Base-by-base conservation (phyloP, 2,888 invertebrate genomes). In the Nowickia ferox region DNA sequence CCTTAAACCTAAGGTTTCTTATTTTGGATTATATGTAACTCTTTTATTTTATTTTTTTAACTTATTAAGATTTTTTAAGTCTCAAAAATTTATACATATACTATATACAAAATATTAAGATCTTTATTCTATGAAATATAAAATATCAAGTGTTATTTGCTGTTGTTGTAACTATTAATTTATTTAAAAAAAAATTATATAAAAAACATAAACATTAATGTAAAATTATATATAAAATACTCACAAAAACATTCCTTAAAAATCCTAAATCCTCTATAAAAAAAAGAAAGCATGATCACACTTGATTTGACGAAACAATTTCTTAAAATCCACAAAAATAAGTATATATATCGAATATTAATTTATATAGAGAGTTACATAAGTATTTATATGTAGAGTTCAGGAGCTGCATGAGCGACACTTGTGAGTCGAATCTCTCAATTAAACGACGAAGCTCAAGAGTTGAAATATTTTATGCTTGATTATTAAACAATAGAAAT, bases 151-250 rank as follows among this genome's bases (percentile, higher is more conserved):
- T 78, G 82, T 85, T 85, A 82, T 69, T 79, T 82, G 82, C 82
- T 85, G 78, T 82, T 85, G 74, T 85, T 82, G 82, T 85, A 85
- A 85, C 57, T 78, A 69, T 78, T 55, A 81, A 85, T 63, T 66
- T 78, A 85, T 71, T 69, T 38, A 6, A 48, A 30, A 53, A 38
- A 19, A 19, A 46, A 53, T 38, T 15, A 38, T 55, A 51, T 51
- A 38, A 74, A 51, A 65, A 66, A 48, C 65, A 61, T 46, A 69
- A 76, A 77, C 48, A 75, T 63, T 84, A 69, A 68, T 81, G 77
- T 78, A 78, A 75, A 82, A 69, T 82, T 74, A 82, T 63, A 15
- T 66, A 66, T 66, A 57, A 53, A 61, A 71, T 71, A 72, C 66
- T 76, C 80, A 69, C 19, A 75, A 74, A 61, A 66, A 66, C 76